Base-by-base conservation (phyloP, 2,888 invertebrate genomes). In the Latrodectus hesperus region DNA sequence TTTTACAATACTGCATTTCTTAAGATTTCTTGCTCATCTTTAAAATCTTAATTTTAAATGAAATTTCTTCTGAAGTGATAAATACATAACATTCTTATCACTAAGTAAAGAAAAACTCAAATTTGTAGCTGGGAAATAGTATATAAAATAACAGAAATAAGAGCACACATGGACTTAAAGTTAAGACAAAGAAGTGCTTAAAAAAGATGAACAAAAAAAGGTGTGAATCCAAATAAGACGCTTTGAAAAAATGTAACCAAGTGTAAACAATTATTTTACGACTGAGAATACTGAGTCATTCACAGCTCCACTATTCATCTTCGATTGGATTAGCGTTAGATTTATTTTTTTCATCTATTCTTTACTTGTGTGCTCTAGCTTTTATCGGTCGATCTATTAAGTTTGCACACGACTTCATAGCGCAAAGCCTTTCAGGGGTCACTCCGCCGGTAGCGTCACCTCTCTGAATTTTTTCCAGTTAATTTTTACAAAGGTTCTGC, bases 321-420 rank as follows among this genome's bases (percentile, higher is more conserved):
- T 22, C 22, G 22, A 14, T 10, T 10, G 55, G 55, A 55, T 55
- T 16, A 55, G 55, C 11, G 11, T 14, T 55, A 55, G 1, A 55
- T 55, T 14, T 55, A 55, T 55, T 55, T 55, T 22, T 22, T 55
- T 14, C 55, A 14, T 55, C 55, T 14, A 55, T 55, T 55, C 16
- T 16, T 55, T 6, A 55, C 16, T 55, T 6, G 12, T 55, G 16
- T 55, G 55, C 8, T 11, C 16, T 5, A 38, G n/a, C n/a, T 77
- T 76, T 77, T 86, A 86, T 86, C 86, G 67, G 72, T 67, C 76
- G 71, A 86, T 86, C 86, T 86, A n/a, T 51, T n/a, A 26, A 52
- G 55, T 53, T 64, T 26, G 75, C 53, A 75, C 85, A 77, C 67
- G 77, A 81, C 49, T 86, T 86, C 74, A 65, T 80, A 53, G 74